Evolutionary conservation across 1,140 invertebrate species (phyloP).

Genomic region (Lucilia cuprina): DNA sequence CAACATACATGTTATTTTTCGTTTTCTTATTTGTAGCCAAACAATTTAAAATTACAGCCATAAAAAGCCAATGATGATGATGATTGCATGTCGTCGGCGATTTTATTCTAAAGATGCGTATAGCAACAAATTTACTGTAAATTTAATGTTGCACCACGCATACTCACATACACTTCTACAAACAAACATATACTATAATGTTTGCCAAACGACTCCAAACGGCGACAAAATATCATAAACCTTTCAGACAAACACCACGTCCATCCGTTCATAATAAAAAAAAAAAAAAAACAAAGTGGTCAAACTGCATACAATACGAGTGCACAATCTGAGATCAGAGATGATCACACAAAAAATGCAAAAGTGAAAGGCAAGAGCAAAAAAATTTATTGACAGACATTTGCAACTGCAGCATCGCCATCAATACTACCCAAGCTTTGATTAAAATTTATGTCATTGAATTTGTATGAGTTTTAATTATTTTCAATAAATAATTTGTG

Average conservation of each 20-base stretch:
- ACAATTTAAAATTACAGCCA: not conserved
- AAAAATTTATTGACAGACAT: not conserved
- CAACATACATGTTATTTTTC: not conserved
- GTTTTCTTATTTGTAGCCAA: not conserved
- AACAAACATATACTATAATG: not conserved
- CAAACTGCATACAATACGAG: not conserved
- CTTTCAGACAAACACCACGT: not conserved
- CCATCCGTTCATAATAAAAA: not conserved
- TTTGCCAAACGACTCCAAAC: not conserved
- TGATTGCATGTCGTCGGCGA: not conserved
- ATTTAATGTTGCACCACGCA: not conserved
- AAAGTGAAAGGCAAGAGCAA: not conserved
- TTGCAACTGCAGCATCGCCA: not conserved
- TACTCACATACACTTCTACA: not conserved
- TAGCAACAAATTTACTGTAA: not conserved
- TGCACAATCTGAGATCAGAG: not conserved
- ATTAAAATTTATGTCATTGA: slow-evolving; percentile 15
- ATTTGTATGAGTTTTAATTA: not conserved
- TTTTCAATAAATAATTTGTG: not conserved
- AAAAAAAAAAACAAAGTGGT: not conserved
- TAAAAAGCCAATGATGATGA: not conserved
- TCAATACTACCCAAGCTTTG: not conserved
- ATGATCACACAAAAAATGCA: not conserved
- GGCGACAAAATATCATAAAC: not conserved
- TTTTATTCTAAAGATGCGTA: not conserved